A percentile compares a stretch with the other conserved stretches of the same genome.
Evolutionary conservation across 35 echinoderm and acorn worm species (phyloP).

Genomic region (Eucidaris tribuloides): DNA sequence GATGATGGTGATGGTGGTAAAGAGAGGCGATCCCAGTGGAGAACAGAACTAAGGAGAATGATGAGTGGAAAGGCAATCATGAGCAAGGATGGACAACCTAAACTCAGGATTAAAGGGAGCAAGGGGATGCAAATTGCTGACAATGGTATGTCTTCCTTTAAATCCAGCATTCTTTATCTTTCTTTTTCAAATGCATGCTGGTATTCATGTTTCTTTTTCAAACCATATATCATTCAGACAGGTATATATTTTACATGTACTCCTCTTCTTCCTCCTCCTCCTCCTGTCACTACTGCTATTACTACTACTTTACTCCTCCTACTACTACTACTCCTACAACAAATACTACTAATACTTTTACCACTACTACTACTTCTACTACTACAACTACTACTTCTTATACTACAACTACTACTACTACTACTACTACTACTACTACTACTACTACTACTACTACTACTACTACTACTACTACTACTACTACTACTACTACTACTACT

Average conservation of each 20-base stretch:
- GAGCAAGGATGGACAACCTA: constrained; percentile 13
- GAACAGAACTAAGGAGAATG: not conserved
- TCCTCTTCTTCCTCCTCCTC: too few species aligned
- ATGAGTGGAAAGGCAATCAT: constrained; percentile 36
- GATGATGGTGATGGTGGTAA: not conserved
- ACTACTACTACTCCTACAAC: not conserved
- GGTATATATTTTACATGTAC: too few species aligned
- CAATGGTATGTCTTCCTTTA: too few species aligned
- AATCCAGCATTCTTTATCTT: too few species aligned
- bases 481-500: not conserved
- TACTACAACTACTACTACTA: not conserved
- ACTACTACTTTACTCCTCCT: too few species aligned
- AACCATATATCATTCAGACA: not conserved
- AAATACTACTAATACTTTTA: not conserved
- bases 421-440: not conserved
- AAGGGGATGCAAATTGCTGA: too few species aligned
- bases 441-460: not conserved
- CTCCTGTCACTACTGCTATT: too few species aligned
- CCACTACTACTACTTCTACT: not conserved
- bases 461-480: not conserved
- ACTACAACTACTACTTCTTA: not conserved
- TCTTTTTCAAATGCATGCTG: too few species aligned
- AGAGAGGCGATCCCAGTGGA: not conserved
- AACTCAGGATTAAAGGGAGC: not conserved
- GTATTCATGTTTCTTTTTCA: too few species aligned